phyloP scores from a whole-genome alignment of 2,113 vertebrate genomes.

The Trogon surrucura region DNA sequence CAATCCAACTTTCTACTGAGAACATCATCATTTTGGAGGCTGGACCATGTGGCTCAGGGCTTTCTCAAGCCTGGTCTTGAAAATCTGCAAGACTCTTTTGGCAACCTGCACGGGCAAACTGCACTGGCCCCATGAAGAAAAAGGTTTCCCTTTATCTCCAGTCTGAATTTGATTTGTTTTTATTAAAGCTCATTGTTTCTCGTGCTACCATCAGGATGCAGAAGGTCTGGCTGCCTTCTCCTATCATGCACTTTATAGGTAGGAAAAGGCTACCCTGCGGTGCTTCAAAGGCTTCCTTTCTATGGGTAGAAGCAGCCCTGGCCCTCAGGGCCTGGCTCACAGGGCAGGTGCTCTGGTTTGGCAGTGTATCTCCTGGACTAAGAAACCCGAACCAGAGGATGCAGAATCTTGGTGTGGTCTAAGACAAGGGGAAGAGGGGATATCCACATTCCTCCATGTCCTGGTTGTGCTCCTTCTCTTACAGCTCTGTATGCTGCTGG shows the following conservation, averaged over 20 bases:
- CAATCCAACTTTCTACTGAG: background rate
- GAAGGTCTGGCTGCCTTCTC: background rate
- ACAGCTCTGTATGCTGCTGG: background rate
- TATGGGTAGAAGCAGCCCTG: background rate
- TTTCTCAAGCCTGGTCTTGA: background rate
- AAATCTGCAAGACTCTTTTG: background rate
- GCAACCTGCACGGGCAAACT: background rate
- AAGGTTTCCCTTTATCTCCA: background rate
- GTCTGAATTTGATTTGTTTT: background rate
- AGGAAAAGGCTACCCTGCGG: background rate
- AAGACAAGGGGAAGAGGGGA: background rate
- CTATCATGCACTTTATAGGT: background rate
- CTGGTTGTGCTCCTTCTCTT: background rate
- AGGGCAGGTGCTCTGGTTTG: background rate
- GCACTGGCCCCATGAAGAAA: background rate
- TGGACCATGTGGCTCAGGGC: rapidly evolving
- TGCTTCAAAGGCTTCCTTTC: background rate
- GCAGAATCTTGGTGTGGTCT: background rate
- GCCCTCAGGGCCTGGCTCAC: background rate
- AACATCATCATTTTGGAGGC: background rate
- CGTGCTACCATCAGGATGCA: rapidly evolving
- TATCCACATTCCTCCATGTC: background rate
- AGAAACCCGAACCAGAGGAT: background rate
- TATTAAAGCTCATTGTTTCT: background rate
- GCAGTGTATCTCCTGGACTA: background rate